A percentile compares a stretch with the other conserved stretches of the same genome.
These are phyloP conservation scores for Scophthalmus maximus DNA, from an alignment of 2,113 vertebrate genomes.

Conservation along the genomic window DNA sequence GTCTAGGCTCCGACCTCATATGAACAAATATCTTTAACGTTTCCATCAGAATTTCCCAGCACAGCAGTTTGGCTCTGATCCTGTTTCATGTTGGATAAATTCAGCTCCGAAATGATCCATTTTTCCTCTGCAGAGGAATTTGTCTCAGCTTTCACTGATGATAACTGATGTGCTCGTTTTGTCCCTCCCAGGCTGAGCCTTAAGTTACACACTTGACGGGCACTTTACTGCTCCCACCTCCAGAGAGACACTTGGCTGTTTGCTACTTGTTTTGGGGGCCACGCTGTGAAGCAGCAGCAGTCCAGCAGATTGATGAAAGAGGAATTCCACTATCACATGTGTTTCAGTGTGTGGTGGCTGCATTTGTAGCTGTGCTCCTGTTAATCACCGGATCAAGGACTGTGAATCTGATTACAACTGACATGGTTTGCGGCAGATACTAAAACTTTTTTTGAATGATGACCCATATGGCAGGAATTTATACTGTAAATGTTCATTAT, in stretches of 20 bases:
- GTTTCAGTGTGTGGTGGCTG: slow-evolving; percentile 4
- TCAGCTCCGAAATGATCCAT: background rate
- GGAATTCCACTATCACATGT: background rate
- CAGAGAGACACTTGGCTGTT: slow-evolving; percentile 4
- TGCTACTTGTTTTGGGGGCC: slow-evolving; percentile 13
- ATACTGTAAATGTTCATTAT: background rate
- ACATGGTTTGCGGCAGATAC: background rate
- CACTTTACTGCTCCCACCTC: slow-evolving; percentile 32
- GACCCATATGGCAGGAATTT: background rate
- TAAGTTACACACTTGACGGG: slow-evolving; percentile 38
- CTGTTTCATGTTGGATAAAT: slow-evolving; percentile 1
- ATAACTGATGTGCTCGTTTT: slow-evolving; percentile 18
- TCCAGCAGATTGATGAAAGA: background rate
- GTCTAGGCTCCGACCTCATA: too few species aligned
- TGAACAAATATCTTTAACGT: too few species aligned
- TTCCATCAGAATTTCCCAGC: background rate
- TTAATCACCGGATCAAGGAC: background rate
- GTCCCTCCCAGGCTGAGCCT: too few species aligned
- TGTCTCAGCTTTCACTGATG: slow-evolving; percentile 20
- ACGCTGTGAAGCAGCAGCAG: slow-evolving; percentile 1
- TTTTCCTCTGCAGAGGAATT: slow-evolving; percentile 30
- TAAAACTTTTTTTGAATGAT: background rate
- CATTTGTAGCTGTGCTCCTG: slow-evolving; percentile 12
- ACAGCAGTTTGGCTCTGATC: background rate
- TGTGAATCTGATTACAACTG: background rate